A percentile compares a stretch with the other conserved stretches of the same genome.
These are phyloP conservation scores for Cnemophilus loriae DNA, from an alignment of 2,113 vertebrate genomes.

Conservation along the genomic window DNA sequence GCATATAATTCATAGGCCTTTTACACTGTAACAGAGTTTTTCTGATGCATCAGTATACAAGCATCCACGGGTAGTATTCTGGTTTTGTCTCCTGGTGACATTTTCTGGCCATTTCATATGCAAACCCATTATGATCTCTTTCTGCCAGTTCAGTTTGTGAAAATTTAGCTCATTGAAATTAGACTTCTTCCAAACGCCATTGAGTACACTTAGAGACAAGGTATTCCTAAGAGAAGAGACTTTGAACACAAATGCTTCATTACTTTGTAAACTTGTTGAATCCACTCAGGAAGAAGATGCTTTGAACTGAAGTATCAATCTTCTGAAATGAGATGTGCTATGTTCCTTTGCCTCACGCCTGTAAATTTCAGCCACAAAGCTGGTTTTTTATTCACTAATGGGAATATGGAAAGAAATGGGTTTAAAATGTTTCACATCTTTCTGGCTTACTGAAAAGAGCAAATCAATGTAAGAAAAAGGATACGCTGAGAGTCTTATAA, in stretches of 20 bases:
- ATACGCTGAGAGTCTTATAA: not conserved
- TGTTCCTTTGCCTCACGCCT: not conserved
- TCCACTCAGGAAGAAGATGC: not conserved
- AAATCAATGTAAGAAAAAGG: not conserved
- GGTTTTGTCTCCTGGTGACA: not conserved
- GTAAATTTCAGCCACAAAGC: not conserved
- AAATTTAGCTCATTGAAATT: not conserved
- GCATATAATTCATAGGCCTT: not conserved
- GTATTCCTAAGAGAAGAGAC: not conserved
- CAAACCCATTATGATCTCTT: not conserved
- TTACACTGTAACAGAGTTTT: not conserved
- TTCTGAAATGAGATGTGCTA: not conserved
- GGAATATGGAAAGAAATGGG: not conserved
- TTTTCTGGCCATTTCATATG: not conserved
- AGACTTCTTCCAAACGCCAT: not conserved
- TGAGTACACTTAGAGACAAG: not conserved
- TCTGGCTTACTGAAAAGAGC: not conserved
- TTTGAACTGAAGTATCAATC: not conserved
- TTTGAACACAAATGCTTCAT: not conserved
- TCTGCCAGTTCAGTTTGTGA: not conserved
- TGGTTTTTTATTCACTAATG: not conserved
- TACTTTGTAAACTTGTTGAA: not conserved
- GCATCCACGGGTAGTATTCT: not conserved
- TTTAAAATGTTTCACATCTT: not conserved
- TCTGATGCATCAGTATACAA: not conserved